Evolutionary conservation across 1,140 invertebrate genomes (phyloP).

Genomic region (Drosophila tani): DNA sequence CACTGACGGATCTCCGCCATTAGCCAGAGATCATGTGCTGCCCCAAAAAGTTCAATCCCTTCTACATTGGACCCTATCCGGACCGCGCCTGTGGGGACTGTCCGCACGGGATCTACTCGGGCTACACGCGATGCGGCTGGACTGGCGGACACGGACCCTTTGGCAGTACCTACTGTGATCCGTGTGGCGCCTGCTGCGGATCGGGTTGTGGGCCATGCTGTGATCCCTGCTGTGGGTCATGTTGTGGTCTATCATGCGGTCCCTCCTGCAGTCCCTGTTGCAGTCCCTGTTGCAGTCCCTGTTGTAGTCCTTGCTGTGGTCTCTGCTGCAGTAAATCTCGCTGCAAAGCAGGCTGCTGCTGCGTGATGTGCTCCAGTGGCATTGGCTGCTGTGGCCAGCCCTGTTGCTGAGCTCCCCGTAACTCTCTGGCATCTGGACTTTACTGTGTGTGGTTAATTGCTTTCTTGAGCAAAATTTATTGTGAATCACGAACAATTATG

Average conservation of each 20-base stretch:
- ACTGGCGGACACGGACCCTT: constrained; percentile 30
- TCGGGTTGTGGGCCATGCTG: constrained; percentile 15
- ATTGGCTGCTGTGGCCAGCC: constrained; percentile 29
- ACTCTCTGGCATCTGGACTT: constrained; percentile 22
- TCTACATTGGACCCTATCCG: constrained; percentile 57
- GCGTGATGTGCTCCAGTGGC: constrained; percentile 31
- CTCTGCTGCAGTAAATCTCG: neutral
- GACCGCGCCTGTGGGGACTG: constrained; percentile 49
- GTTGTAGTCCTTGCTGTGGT: neutral
- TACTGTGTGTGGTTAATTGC: constrained; percentile 43
- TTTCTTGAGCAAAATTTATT: constrained; percentile 45
- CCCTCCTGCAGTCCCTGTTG: neutral
- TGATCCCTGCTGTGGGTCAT: constrained; percentile 21
- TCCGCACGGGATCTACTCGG: constrained; percentile 48
- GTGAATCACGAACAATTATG: constrained; percentile 14
- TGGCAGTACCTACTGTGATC: constrained; percentile 10
- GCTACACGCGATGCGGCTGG: constrained; percentile 54
- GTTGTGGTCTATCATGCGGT: neutral
- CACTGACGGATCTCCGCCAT: constrained; percentile 1
- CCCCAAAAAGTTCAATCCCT: constrained; percentile 44
- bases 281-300: constrained; percentile 3
- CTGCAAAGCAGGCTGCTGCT: constrained; percentile 1
- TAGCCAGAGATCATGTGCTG: constrained; percentile 34
- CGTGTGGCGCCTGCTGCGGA: neutral
- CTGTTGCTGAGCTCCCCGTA: constrained; percentile 4